phyloP scores from a whole-genome alignment of 2,797 vertebrate species.

The Austrolebias charrua region DNA sequence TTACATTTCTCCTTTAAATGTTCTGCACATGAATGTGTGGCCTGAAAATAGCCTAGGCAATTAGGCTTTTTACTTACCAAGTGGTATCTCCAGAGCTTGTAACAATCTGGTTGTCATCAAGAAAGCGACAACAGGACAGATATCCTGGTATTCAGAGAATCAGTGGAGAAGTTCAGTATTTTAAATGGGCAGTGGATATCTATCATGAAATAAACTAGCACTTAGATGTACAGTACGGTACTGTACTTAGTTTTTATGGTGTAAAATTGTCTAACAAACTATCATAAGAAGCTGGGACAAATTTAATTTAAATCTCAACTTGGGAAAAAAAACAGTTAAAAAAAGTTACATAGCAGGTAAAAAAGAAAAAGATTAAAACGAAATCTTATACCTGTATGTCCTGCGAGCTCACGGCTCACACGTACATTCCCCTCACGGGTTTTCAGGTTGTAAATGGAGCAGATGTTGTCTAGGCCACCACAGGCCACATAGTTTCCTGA shows the following conservation, averaged over 20 bases:
- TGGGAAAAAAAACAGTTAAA: neutral
- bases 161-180: conserved; percentile 3
- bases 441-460: conserved; percentile 99
- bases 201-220: no score
- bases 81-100: conserved; percentile 99
- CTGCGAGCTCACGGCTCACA: conserved; percentile 97
- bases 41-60: neutral
- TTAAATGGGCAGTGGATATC: neutral
- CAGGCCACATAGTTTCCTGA: conserved; percentile 99
- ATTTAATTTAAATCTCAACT: no score
- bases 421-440: conserved; percentile 99
- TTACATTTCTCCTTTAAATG: no score
- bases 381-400: conserved; percentile 85
- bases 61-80: conserved; percentile 82
- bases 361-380: no score
- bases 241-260: no score
- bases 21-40: neutral
- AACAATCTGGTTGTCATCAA: conserved; percentile 99
- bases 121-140: conserved; percentile 98
- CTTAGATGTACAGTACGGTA: no score
- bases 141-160: conserved; percentile 83
- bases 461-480: conserved; percentile 98
- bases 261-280: no score
- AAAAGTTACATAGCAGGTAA: no score
- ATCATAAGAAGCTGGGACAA: no score